Evolutionary conservation across 2,113 vertebrate species (phyloP).

Genomic region (Uria aalge): DNA sequence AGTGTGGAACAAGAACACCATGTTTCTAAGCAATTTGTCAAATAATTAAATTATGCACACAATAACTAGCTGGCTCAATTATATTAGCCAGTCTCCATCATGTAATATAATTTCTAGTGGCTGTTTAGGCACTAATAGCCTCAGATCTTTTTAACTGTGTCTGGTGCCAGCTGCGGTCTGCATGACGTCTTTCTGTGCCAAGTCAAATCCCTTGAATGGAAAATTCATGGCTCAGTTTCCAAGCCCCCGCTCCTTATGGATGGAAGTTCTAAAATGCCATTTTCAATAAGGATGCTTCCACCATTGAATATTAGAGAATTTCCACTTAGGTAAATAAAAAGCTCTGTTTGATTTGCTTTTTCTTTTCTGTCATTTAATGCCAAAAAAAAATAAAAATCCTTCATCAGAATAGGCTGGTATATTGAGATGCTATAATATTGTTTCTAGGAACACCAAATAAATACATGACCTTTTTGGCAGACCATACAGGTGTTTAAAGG

Average conservation of each 20-base stretch:
- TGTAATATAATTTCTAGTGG: constrained; percentile 66
- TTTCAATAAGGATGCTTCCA: background rate
- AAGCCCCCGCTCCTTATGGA: background rate
- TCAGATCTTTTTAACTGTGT: constrained; percentile 59
- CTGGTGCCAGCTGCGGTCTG: constrained; percentile 50
- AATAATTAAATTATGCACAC: constrained; percentile 70
- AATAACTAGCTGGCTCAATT: constrained; percentile 69
- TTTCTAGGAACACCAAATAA: background rate
- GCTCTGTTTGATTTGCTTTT: background rate
- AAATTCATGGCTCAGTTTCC: constrained; percentile 29
- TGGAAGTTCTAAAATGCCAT: background rate
- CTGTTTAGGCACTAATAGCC: constrained; percentile 66
- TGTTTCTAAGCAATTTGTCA: constrained; percentile 67
- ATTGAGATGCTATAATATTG: background rate
- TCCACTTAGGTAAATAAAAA: background rate
- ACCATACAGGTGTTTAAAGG: background rate
- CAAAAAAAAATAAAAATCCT: background rate
- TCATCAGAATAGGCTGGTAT: background rate
- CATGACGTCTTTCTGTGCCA: constrained; percentile 40
- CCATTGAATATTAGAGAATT: background rate
- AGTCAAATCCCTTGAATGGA: constrained; percentile 43
- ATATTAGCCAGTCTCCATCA: constrained; percentile 64
- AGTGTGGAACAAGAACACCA: constrained; percentile 18
- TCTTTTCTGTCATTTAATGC: background rate
- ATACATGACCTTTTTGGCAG: background rate